A percentile compares a stretch with the other conserved stretches of the same genome.
Evolutionary conservation across 2,888 invertebrate genomes (phyloP).

Genomic region (Hypercompe scribonia): DNA sequence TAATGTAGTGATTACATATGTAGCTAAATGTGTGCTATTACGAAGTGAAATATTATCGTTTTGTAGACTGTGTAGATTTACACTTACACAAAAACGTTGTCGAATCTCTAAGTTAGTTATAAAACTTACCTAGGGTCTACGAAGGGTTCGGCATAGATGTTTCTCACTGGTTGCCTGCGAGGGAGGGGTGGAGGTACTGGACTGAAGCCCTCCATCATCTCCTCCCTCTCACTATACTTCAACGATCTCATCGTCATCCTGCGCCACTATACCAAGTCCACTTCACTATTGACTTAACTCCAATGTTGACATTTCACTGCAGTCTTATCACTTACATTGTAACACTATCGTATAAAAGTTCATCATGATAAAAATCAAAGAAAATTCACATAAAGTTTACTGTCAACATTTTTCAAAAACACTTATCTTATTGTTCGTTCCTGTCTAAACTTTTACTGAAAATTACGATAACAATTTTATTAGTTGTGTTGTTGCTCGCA

Average conservation of each 20-base stretch:
- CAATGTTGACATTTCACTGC: slow-evolving; percentile 71
- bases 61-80: slow-evolving; percentile 27
- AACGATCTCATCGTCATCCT: slow-evolving; percentile 89
- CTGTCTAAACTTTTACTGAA: slow-evolving; percentile 20
- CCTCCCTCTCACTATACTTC: slow-evolving; percentile 85
- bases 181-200: slow-evolving; percentile 88
- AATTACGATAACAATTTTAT: slow-evolving; percentile 31
- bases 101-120: slow-evolving; percentile 28
- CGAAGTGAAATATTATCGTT: neutral
- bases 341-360: slow-evolving; percentile 62
- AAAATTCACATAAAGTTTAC: slow-evolving; percentile 61
- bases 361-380: slow-evolving; percentile 51
- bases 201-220: slow-evolving; percentile 85
- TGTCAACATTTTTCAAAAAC: slow-evolving; percentile 48
- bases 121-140: slow-evolving; percentile 86
- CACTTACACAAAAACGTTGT: slow-evolving; percentile 51
- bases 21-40: neutral
- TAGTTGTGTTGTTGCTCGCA: slow-evolving; percentile 30
- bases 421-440: slow-evolving; percentile 35
- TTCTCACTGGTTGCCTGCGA: slow-evolving; percentile 87
- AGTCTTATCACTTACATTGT: slow-evolving; percentile 78
- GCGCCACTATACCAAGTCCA: slow-evolving; percentile 66
- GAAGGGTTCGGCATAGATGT: slow-evolving; percentile 89
- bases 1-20: neutral
- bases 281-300: slow-evolving; percentile 74